Percentiles rank a stretch among this genome's conserved stretches.
Evolutionary conservation across 2,888 invertebrate species (phyloP).

Genomic region (Acholoe squamosa): DNA sequence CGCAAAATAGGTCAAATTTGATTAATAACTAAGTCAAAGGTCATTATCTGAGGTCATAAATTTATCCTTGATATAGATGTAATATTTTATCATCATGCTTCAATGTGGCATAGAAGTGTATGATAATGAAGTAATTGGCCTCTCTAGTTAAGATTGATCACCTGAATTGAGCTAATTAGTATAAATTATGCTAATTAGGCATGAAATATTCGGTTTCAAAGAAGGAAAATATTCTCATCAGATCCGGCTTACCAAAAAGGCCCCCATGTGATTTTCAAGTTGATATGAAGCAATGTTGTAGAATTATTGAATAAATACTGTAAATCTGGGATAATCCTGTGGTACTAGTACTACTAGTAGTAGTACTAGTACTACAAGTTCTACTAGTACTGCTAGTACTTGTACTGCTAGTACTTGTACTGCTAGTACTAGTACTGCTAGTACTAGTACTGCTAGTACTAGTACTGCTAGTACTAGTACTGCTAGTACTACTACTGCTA

Average conservation of each 20-base stretch:
- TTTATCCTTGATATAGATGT: not conserved
- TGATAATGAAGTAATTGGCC: not conserved
- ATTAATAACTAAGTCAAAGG: not conserved
- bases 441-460: not conserved
- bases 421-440: not conserved
- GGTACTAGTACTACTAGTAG: not conserved
- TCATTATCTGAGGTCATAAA: too few relatives aligned
- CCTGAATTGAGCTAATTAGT: too few relatives aligned
- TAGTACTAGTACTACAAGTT: not conserved
- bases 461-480: not conserved
- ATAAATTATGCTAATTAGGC: too few relatives aligned
- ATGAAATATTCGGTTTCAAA: not conserved
- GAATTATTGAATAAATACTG: not conserved
- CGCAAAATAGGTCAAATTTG: not conserved
- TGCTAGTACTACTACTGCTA: not conserved
- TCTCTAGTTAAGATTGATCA: not conserved
- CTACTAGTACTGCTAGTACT: not conserved
- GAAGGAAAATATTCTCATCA: constrained; percentile 4
- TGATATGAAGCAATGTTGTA: not conserved
- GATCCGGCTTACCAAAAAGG: not conserved
- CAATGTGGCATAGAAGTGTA: not conserved
- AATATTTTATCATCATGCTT: not conserved
- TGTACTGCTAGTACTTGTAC: not conserved
- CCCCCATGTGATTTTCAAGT: constrained; percentile 23
- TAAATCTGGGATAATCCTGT: not conserved